Base-by-base conservation (phyloP, 2,888 invertebrate species). In the Synergus umbraculus region DNA sequence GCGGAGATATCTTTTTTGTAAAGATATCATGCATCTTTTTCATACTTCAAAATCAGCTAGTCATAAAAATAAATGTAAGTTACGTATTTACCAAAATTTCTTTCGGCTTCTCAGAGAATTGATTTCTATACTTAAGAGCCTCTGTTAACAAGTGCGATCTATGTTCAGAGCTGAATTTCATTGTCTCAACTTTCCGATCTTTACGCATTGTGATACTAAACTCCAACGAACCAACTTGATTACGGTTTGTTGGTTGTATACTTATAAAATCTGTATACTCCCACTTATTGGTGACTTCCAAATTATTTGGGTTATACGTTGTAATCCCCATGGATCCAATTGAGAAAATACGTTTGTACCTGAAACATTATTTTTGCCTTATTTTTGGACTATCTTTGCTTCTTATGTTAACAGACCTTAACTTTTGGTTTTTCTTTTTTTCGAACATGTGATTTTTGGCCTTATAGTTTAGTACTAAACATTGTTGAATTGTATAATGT, bases 151-250 rank as follows among this genome's bases (percentile, higher is more conserved):
- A 95, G 86, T 98, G 96, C 81, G 97, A 95, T 88, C 99, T 95
- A 92, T 98, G 97, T 90, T 99, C 99, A 0, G 98, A 98, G 13
- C 99, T 98, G 92, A 99, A 98, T 90, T 96, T 97, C 97, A 99
- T 99, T 13, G 96, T 96, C 90, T 99, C 99, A 69, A 95, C 93
- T 93, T 98, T 98, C 88, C 97, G 96, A 43, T 97, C 97, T 88
- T 97, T 98, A 88, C 96, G 96, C 94, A 98, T 96, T 13, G 95
- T 95, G 86, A 98, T 95, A 78, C 96, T 94, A 90, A 97, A 97
- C 91, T 97, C 97, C 92, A 94, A 94, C 77, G 93, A 93, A 15
- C 93, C 92, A 85, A 91, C 86, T 81, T 92, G 90, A 88, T 89
- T 89, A 85, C 89, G 90, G 92, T 93, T 93, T 89, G 88, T 89